Evolutionary conservation across 1,140 invertebrate species (phyloP), one percentile per base, ranked within the genome.

Genomic region (Caenorhabditis briggsae): DNA sequence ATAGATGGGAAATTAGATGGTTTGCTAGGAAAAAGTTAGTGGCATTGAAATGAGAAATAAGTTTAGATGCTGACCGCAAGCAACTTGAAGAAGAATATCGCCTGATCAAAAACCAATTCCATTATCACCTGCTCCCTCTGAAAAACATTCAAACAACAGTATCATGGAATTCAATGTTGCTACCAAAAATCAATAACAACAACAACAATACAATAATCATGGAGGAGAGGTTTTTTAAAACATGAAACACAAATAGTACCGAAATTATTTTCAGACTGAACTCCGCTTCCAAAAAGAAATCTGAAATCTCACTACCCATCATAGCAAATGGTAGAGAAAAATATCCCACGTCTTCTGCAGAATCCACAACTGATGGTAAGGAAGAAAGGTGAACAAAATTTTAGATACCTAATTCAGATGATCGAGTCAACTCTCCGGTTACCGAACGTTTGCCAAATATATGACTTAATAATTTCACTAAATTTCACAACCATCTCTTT

Each of bases 41-140:
- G 5, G 3, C 23, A 18, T 70, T 23, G 8, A 43, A 11, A 70
- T 16, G 43, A 83, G 18, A 64, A 16, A n/a, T 14, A 58, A 58
- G 25, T 89, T 89, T 46, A 91, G 90, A 91, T 0, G 70, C 89
- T 20, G 90, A 92, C 50, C 84, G 89, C 7, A 74, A 89, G 16
- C 23, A 88, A 59, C 88, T 92, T 0, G 85, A 92, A 53, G 78
- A 89, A 25, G 91, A 92, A 84, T 92, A 92, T 85, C 86, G 91
- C n/a, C 59, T 92, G 16, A 70, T 92, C 64, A 90, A 88, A 55
- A 92, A 88, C 41, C 91, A 92, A 87, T 86, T 92, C 58, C 91
- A 92, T 64, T 90, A 90, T 83, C 90, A 91, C 70, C 83, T 91
- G 82, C 89, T 91, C 23, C 90, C 90, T 16, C 86, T 91, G 20